phyloP scores from a whole-genome alignment of 2,113 vertebrate species.

The western clawed frog (Xenopus tropicalis) region UCB_Xtro_10.0 CM004446.2:78874001-78874500 shows the following conservation, averaged over 20 bases:
- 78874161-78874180: not conserved
- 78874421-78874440: too few species aligned
- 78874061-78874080: conserved; percentile 14
- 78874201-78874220: conserved; percentile 29
- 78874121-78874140: conserved; percentile 22
- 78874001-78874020: conserved; percentile 16
- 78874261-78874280: conserved; percentile 28
- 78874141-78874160: not conserved
- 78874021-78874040: conserved; percentile 23
- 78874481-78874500: too few species aligned
- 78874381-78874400: not conserved
- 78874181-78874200: conserved; percentile 11
- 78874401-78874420: not conserved
- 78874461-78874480: too few species aligned
- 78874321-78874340: conserved; percentile 17
- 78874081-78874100: conserved; percentile 4
- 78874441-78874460: too few species aligned
- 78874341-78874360: too few species aligned
- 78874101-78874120: conserved; percentile 18
- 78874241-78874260: conserved; percentile 31
- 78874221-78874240: conserved; percentile 23
- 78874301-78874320: conserved; percentile 14
- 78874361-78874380: conserved; percentile 4
- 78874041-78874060: not conserved
- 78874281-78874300: conserved; percentile 30